phyloP scores from a whole-genome alignment of 92 coral and sea anemone genomes.

The Anthopleura xanthogrammica region DNA sequence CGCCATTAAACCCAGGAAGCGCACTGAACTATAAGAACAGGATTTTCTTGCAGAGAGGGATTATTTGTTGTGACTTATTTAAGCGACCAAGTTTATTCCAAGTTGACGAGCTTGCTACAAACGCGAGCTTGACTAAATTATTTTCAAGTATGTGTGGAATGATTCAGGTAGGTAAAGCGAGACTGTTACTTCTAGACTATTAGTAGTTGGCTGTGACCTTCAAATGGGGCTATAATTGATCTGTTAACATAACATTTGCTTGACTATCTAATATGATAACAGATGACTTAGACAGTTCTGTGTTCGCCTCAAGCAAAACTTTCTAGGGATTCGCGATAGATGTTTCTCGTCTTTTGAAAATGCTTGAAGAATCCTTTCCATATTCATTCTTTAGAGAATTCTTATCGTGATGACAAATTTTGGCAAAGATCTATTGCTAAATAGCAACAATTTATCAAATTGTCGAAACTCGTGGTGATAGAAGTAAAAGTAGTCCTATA shows the following conservation, averaged over 20 bases:
- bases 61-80: not conserved
- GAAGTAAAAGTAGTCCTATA: too few relatives aligned
- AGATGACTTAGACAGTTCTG: not conserved
- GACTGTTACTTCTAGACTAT: not conserved
- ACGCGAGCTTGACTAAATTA: not conserved
- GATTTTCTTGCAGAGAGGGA: not conserved
- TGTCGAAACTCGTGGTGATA: too few relatives aligned
- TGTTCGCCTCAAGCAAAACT: too few relatives aligned
- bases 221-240: not conserved
- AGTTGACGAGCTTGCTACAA: not conserved
- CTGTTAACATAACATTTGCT: not conserved
- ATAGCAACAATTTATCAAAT: too few relatives aligned
- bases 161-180: not conserved
- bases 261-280: not conserved
- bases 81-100: not conserved
- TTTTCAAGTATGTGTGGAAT: not conserved
- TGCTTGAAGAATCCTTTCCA: too few relatives aligned
- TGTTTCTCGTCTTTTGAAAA: too few relatives aligned
- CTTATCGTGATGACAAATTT: too few relatives aligned
- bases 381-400: too few relatives aligned
- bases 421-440: too few relatives aligned
- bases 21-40: not conserved
- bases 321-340: too few relatives aligned
- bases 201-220: not conserved
- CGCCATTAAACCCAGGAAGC: slow-evolving; percentile 1